phyloP scores from a whole-genome alignment of 2,888 invertebrate species.

The Microplitis manilae region DNA sequence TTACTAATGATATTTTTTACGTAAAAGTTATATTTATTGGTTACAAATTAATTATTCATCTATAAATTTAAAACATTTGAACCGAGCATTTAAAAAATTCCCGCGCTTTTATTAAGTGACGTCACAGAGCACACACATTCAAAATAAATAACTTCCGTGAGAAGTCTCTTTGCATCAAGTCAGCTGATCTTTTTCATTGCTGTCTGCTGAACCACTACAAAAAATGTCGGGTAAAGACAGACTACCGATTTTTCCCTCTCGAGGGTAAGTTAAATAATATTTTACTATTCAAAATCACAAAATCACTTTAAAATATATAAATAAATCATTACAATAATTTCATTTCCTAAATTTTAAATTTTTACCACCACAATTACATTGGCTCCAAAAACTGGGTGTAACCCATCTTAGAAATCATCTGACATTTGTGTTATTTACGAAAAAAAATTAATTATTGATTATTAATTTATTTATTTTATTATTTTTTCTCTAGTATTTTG shows the following conservation, averaged over 20 bases:
- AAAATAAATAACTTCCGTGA: slow-evolving; percentile 53
- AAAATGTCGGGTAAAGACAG: slow-evolving; percentile 92
- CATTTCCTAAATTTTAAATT: not conserved
- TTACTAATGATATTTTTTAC: too few species aligned
- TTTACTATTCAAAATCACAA: slow-evolving; percentile 20
- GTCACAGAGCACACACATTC: not conserved
- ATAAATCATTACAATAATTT: not conserved
- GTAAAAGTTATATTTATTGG: too few species aligned
- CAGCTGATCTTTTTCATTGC: slow-evolving; percentile 70
- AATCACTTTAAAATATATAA: not conserved
- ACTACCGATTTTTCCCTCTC: slow-evolving; percentile 92
- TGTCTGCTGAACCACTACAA: slow-evolving; percentile 61
- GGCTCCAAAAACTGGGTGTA: slow-evolving; percentile 64
- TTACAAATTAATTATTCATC: too few species aligned
- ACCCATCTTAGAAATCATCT: slow-evolving; percentile 52
- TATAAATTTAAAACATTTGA: too few species aligned
- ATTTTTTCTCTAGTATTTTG: not conserved
- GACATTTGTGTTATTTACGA: not conserved
- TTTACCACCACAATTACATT: not conserved
- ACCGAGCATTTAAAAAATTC: slow-evolving; percentile 10
- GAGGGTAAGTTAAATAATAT: slow-evolving; percentile 82
- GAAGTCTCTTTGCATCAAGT: slow-evolving; percentile 50
- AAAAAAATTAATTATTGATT: not conserved
- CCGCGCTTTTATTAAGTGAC: slow-evolving; percentile 37
- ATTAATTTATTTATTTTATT: not conserved